phyloP scores from a whole-genome alignment of 2,888 invertebrate species.

The Agriopis leucophaearia region DNA sequence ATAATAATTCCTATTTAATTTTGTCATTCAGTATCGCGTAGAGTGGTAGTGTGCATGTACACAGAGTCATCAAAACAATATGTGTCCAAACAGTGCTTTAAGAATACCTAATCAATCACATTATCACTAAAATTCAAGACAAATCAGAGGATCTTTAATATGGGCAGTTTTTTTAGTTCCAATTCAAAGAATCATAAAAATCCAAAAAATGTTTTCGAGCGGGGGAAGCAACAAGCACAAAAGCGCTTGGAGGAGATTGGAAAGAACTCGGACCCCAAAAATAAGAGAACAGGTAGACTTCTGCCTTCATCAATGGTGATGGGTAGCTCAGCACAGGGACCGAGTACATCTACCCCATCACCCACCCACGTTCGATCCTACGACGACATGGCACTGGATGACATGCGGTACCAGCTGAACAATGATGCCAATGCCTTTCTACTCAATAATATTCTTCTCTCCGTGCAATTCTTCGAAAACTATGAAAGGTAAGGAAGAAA shows the following conservation, averaged over 20 bases:
- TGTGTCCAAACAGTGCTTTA: not conserved
- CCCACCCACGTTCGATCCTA: slow-evolving; percentile 68
- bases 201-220: slow-evolving; percentile 76
- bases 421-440: slow-evolving; percentile 89
- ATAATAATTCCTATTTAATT: slow-evolving; percentile 62
- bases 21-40: slow-evolving; percentile 61
- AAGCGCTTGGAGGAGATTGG: slow-evolving; percentile 68
- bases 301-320: slow-evolving; percentile 51
- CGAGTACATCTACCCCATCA: not conserved
- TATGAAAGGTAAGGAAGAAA: slow-evolving; percentile 88
- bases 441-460: slow-evolving; percentile 91
- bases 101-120: not conserved
- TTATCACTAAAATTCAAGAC: not conserved
- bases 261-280: slow-evolving; percentile 60
- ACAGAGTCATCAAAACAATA: slow-evolving; percentile 38
- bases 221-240: slow-evolving; percentile 73
- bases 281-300: slow-evolving; percentile 63
- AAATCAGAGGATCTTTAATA: slow-evolving; percentile 42
- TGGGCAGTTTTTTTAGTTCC: slow-evolving; percentile 68
- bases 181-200: slow-evolving; percentile 74
- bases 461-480: slow-evolving; percentile 92
- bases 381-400: slow-evolving; percentile 84
- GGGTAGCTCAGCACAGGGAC: slow-evolving; percentile 46
- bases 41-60: slow-evolving; percentile 46
- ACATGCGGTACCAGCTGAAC: slow-evolving; percentile 87